Percentiles rank a stretch among this genome's conserved stretches.
Conservation (phyloP, 1,140 invertebrate genomes). For the Habropoda laboriosa region DNA sequence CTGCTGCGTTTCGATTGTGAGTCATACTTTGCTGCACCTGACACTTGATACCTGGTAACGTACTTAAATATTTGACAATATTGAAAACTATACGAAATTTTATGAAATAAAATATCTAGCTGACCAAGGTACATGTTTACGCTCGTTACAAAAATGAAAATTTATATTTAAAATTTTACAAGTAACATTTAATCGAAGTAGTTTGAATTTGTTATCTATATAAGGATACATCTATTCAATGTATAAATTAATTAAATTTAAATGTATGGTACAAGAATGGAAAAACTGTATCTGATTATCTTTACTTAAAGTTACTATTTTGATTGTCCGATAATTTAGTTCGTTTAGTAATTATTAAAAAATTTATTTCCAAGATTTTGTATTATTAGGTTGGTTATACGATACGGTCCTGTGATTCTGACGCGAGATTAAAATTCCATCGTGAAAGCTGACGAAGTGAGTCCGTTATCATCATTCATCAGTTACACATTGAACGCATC, state of each 20-base stretch:
- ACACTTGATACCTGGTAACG: slow-evolving; percentile 47
- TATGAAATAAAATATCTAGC: not conserved
- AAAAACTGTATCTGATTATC: not conserved
- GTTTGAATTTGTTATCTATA: not conserved
- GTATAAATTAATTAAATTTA: not conserved
- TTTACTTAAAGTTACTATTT: not conserved
- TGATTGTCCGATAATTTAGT: too few relatives aligned
- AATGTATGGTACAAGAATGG: not conserved
- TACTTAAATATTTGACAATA: not conserved
- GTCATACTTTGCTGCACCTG: slow-evolving; percentile 55
- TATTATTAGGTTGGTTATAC: slow-evolving; percentile 32
- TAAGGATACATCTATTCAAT: not conserved
- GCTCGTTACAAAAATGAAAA: not conserved
- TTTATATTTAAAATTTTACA: not conserved
- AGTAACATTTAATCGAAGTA: not conserved
- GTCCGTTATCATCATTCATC: slow-evolving; percentile 57
- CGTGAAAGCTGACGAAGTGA: slow-evolving; percentile 52
- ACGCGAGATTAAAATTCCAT: slow-evolving; percentile 52
- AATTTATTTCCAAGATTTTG: slow-evolving; percentile 4
- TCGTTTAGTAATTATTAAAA: not conserved
- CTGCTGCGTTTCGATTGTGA: slow-evolving; percentile 43
- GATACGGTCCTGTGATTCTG: slow-evolving; percentile 55
- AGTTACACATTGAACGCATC: slow-evolving; percentile 28
- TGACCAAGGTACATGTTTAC: not conserved
- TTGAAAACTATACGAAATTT: not conserved